Base-by-base conservation (phyloP, 2,888 invertebrate species). In the Stegophylla sp. region DNA sequence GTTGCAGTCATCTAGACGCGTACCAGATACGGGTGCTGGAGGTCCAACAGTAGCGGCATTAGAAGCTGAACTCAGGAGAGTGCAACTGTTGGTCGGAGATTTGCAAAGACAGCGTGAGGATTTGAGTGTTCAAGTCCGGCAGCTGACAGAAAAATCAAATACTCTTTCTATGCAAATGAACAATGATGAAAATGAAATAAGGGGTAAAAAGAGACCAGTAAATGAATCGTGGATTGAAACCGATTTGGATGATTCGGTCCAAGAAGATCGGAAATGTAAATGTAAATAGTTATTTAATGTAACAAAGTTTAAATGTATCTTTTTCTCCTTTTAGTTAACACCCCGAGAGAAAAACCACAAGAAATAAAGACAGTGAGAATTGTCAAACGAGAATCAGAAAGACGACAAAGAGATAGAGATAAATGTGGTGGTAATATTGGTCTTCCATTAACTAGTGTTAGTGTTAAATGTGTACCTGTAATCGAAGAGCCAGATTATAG, bases 351-450 rank as follows among this genome's bases (percentile, higher is more conserved):
- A 85, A 94, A 94, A 83, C 87, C 87, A 84, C 91, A 93, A 86
- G 95, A 96, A 87, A 94, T 94, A 82, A 95, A 96, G 89, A 96
- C 96, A 0, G 96, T 97, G 23, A 90, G 96, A 82, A 96, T 96
- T 85, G 96, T 97, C 0, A 97, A 97, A 87, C 89, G 96, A 17
- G 95, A 96, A 86, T 94, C 95, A 28, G 96, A 95, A 86, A 90
- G 95, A 75, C 89, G 96, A 0, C 94, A 94, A 85, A 88, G 94
- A 69, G 94, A 94, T 85, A 89, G 94, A 67, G 94, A 94, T 85
- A 91, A 93, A 67, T 79, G 48, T 69, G 89, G 89, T 45, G 87
- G 86, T 23, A 85, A 85, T 72, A 84, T 85, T 63, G 86, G 86
- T 7, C 85, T 85, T 45, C 85, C 86, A 3, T 76, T 86, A 51